phyloP scores from a whole-genome alignment of 2,888 invertebrate species.

The Aromia moschata region DNA sequence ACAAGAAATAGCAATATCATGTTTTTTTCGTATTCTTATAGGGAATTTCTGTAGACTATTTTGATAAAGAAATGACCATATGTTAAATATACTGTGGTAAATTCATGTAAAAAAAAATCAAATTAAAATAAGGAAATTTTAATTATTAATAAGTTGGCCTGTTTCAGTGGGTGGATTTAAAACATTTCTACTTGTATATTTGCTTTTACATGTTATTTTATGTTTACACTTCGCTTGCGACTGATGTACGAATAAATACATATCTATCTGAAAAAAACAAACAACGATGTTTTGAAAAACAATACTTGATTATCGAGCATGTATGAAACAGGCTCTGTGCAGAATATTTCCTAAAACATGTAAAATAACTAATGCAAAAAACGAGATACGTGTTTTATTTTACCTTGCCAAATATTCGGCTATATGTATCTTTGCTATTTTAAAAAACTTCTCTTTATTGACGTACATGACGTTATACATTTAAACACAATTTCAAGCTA shows the following conservation, averaged over 20 bases:
- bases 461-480: constrained; percentile 1
- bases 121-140: no score
- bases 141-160: no score
- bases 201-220: neutral
- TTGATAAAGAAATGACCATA: no score
- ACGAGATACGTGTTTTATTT: neutral
- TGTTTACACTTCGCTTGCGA: neutral
- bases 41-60: no score
- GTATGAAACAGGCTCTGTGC: neutral
- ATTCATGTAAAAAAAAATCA: no score
- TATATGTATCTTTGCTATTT: constrained; percentile 1
- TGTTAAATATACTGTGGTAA: no score
- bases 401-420: neutral
- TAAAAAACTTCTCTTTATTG: constrained; percentile 9
- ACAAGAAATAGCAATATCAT: no score
- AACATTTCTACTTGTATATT: no score
- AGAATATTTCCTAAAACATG: constrained; percentile 6
- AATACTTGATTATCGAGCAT: neutral
- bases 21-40: no score
- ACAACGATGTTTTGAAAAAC: neutral
- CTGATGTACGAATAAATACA: neutral
- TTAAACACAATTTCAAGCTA: constrained; percentile 15
- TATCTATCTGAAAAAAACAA: neutral
- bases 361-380: neutral
- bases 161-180: no score